Percentiles rank a stretch among this genome's conserved stretches.
Evolutionary conservation across 2,797 vertebrate species (phyloP).

Genomic region (Microcaecilia unicolor): DNA sequence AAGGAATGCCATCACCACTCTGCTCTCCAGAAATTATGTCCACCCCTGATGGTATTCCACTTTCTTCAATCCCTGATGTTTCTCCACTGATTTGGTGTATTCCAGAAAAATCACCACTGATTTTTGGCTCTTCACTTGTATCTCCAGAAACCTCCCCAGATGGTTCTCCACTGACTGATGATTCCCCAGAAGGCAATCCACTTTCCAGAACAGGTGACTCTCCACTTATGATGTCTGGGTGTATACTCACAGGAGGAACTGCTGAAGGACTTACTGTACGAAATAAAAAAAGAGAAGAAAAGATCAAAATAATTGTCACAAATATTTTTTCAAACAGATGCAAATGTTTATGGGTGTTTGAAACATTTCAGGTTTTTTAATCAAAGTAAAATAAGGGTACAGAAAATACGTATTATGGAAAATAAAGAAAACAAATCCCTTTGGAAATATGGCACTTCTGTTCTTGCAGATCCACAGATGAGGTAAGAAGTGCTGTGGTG

Average conservation of each 20-base stretch:
- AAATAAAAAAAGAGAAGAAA: background rate
- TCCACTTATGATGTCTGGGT: conserved; percentile 52
- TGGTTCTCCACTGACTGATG: conserved; percentile 28
- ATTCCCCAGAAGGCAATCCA: conserved; percentile 6
- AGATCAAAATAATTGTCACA: no score
- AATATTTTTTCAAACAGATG: no score
- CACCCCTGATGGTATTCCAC: conserved; percentile 31
- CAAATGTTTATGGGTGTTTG: no score
- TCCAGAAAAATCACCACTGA: conserved; percentile 34
- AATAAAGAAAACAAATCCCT: no score
- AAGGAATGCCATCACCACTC: conserved; percentile 36
- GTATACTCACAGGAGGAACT: conserved; percentile 35
- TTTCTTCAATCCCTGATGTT: conserved; percentile 31
- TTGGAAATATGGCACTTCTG: no score
- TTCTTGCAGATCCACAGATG: no score
- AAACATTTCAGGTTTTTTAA: no score
- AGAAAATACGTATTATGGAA: no score
- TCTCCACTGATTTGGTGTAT: conserved; percentile 35
- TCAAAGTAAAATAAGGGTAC: no score
- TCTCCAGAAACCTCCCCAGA: conserved; percentile 33
- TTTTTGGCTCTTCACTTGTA: conserved; percentile 25
- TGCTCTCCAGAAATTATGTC: conserved; percentile 26
- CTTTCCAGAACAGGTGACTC: conserved; percentile 2
- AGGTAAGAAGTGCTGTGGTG: no score
- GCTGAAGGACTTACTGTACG: conserved; percentile 50